Evolutionary conservation across 2,113 vertebrate genomes (phyloP).

Genomic region (Tragelaphus imberbis): DNA sequence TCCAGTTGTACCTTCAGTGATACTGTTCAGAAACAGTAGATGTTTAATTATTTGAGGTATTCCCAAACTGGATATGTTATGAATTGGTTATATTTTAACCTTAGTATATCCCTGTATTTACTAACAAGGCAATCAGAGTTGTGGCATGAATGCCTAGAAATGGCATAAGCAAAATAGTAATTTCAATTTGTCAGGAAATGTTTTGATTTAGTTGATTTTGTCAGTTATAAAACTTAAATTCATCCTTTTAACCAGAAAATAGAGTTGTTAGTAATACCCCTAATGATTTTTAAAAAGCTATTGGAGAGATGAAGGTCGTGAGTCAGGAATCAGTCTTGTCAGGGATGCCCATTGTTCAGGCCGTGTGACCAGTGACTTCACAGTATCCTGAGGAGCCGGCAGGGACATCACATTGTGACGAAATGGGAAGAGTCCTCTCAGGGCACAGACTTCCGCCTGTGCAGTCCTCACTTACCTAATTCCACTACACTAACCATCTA

Average conservation of each 20-base stretch:
- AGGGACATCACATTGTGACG: not conserved
- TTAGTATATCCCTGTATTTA: not conserved
- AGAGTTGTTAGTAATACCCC: not conserved
- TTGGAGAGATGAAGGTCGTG: not conserved
- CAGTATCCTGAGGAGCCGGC: too few species aligned
- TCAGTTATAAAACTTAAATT: not conserved
- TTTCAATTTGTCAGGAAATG: not conserved
- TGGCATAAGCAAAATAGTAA: not conserved
- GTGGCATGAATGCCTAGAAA: not conserved
- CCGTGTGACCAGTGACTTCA: not conserved
- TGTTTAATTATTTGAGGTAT: not conserved
- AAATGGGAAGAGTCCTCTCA: too few species aligned
- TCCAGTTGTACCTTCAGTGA: not conserved
- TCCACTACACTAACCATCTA: not conserved
- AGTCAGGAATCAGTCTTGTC: not conserved
- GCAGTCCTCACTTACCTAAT: not conserved
- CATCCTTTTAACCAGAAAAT: not conserved
- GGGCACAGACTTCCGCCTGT: not conserved
- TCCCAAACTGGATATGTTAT: not conserved
- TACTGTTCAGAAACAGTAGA: not conserved
- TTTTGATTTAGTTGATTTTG: not conserved
- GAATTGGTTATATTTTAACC: not conserved
- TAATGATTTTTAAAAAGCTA: not conserved
- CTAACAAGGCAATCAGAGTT: not conserved
- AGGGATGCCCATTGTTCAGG: not conserved